Evolutionary conservation across 2,888 invertebrate genomes (phyloP).

Genomic region (Eremobia ochroleuca): DNA sequence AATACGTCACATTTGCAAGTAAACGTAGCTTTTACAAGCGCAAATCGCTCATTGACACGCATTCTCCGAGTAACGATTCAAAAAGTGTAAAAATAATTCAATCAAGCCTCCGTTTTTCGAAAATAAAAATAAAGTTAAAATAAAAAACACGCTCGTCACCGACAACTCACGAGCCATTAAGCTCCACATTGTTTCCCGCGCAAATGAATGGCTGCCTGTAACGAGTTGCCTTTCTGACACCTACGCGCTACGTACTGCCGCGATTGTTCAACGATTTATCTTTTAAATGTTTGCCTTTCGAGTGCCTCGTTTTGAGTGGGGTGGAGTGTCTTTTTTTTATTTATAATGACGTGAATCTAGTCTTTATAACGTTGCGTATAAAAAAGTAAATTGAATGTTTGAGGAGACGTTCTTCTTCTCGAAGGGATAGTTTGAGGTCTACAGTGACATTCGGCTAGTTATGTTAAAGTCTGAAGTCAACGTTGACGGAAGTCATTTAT

Average conservation of each 20-base stretch:
- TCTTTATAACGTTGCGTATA: slow-evolving; percentile 4
- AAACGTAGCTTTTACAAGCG: neutral
- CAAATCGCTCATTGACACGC: neutral
- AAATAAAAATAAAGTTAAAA: slow-evolving; percentile 37
- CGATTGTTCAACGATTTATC: slow-evolving; percentile 47
- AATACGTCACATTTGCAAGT: neutral
- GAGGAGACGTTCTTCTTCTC: neutral
- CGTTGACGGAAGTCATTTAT: neutral
- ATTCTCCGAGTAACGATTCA: neutral
- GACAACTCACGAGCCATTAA: slow-evolving; percentile 57
- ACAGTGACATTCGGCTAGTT: neutral
- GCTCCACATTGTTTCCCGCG: slow-evolving; percentile 58
- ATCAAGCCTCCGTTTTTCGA: neutral
- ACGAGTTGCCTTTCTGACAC: slow-evolving; percentile 56
- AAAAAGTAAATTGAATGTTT: neutral
- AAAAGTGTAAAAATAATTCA: slow-evolving; percentile 14
- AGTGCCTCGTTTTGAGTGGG: slow-evolving; percentile 24
- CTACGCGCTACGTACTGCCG: slow-evolving; percentile 32
- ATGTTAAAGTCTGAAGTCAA: neutral
- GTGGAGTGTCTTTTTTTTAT: slow-evolving; percentile 19
- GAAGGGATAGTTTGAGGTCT: neutral
- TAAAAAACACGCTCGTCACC: slow-evolving; percentile 32
- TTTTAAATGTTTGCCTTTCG: slow-evolving; percentile 35
- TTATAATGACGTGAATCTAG: neutral
- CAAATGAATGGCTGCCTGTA: slow-evolving; percentile 65